phyloP scores from a whole-genome alignment of 1,140 invertebrate species.

The Drosophila pandora region DNA sequence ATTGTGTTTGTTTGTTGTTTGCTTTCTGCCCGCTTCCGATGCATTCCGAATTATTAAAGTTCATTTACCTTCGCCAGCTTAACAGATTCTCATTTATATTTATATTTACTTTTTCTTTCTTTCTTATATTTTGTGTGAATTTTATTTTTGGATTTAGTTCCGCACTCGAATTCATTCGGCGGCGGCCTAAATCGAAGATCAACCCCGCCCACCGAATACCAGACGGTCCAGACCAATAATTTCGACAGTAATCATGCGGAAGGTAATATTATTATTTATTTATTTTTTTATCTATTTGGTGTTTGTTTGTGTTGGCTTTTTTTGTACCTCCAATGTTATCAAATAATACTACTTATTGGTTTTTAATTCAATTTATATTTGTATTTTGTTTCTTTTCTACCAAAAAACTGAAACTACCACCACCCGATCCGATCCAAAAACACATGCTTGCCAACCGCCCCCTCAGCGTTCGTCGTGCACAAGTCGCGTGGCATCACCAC shows the following conservation, averaged over 20 bases:
- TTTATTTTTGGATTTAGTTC: slow-evolving; percentile 63
- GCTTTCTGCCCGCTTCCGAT: slow-evolving; percentile 40
- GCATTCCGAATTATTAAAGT: slow-evolving; percentile 36
- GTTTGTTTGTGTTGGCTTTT: slow-evolving; percentile 27
- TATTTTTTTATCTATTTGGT: slow-evolving; percentile 14
- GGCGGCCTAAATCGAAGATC: slow-evolving; percentile 69
- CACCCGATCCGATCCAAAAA: slow-evolving; percentile 29
- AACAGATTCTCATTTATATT: slow-evolving; percentile 36
- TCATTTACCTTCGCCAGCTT: slow-evolving; percentile 39
- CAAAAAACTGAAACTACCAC: slow-evolving; percentile 11
- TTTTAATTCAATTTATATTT: slow-evolving; percentile 50
- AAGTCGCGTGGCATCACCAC: slow-evolving; percentile 91
- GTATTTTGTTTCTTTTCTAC: slow-evolving; percentile 55
- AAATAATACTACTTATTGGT: slow-evolving; percentile 15
- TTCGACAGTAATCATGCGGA: slow-evolving; percentile 71
- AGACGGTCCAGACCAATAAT: slow-evolving; percentile 66
- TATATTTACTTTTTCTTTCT: slow-evolving; percentile 23
- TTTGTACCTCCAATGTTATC: slow-evolving; percentile 5
- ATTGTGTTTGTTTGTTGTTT: slow-evolving; percentile 21
- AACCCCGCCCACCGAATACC: slow-evolving; percentile 72
- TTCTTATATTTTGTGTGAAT: slow-evolving; percentile 31
- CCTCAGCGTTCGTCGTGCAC: slow-evolving; percentile 90
- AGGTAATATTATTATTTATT: slow-evolving; percentile 51
- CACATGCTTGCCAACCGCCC: slow-evolving; percentile 55
- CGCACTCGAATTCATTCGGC: slow-evolving; percentile 72